Base-by-base conservation (phyloP, 2,888 invertebrate species). In the Microctonus hyperodae region DNA sequence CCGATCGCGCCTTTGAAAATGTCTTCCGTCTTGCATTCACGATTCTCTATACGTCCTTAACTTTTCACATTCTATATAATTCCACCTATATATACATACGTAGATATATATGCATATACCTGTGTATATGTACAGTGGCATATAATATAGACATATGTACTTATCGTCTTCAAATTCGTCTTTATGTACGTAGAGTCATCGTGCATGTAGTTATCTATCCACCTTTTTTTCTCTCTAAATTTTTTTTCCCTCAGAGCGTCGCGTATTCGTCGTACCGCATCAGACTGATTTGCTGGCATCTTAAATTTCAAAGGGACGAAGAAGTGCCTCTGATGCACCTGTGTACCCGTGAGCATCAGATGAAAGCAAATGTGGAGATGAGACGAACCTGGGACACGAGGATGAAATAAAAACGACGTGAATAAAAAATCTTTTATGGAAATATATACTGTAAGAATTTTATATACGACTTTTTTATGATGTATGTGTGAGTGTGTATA, bases 1-100 rank as follows among this genome's bases (percentile, higher is more conserved):
- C 71, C 71, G 68, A 55, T 67, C 69, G 61, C 65, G 61, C 67
- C 57, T 71, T 72, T 70, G 67, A 23, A 53, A 44, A 60, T 40
- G 31, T 59, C 55, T 66, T 66, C 51, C 62, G 55, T 53, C 13
- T 55, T 55, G 48, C 65, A 66, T 60, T 56, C 55, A 56, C 60
- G 61, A 66, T 66, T 66, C 56, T 35, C 20, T 44, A 59, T 28
- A 59, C 25, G n/a, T 44, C 16, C 44, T 16, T 16, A 1, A 7
- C 44, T 44, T 20, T 44, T 44, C 16, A 16, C 23, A 20, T 28
- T 9, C 20, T 58, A 22, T 55, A 48, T 60, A 48, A 61, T 31
- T 55, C 6, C 53, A 28, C 28, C 5, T 28, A 28, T 53, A 6
- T 10, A 20, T 55, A 23, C 16, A 16, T 33, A 33, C 33, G n/a